Base-by-base conservation (phyloP, 2,888 invertebrate genomes). In the Parnassius apollo region DNA sequence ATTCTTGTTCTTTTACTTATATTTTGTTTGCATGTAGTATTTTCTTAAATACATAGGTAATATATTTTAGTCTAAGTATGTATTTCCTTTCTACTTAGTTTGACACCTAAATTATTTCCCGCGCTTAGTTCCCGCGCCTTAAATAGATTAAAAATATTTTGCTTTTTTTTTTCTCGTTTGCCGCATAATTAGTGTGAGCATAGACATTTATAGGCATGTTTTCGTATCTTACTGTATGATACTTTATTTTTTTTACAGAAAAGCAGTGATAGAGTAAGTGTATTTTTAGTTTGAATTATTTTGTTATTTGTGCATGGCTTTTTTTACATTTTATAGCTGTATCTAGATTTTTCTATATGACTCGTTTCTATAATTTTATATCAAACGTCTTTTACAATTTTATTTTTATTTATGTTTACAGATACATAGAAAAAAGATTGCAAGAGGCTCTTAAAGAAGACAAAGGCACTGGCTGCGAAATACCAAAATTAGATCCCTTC, bases 401-500 rank as follows among this genome's bases (percentile, higher is more conserved):
- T 18, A 11, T 45, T 45, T 46, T 11, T 46, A 12, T 45, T 18
- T 69, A 69, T 57, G 48, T 61, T 65, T 53, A 12, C 69, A 89
- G 88, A 62, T 84, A 78, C 62, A 83, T 88, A 72, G 87, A 88
- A 56, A 73, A 65, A n/a, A 78, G 68, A n/a, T 71, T 89, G 0
- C 73, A 84, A 66, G 82, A 85, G 44, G 80, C 86, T 0, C 64
- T 90, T 25, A 84, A 76, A 22, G 74, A 80, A 22, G 89, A 89
- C 13, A 89, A 86, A 50, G 89, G 88, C 0, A 76, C 80, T 0
- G 89, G 89, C 0, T 90, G 90, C 55, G 80, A 83, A 59, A 85
- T 90, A 12, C 89, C 89, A 0, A 92, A 94, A 1, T 57, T 88
- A 50, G 86, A 90, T 18, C 89, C 90, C 0, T 90, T 87, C 73